Percentiles rank a stretch among this genome's conserved stretches.
Evolutionary conservation across 2,113 vertebrate species (phyloP).

Genomic region (Archocentrus centrarchus): DNA sequence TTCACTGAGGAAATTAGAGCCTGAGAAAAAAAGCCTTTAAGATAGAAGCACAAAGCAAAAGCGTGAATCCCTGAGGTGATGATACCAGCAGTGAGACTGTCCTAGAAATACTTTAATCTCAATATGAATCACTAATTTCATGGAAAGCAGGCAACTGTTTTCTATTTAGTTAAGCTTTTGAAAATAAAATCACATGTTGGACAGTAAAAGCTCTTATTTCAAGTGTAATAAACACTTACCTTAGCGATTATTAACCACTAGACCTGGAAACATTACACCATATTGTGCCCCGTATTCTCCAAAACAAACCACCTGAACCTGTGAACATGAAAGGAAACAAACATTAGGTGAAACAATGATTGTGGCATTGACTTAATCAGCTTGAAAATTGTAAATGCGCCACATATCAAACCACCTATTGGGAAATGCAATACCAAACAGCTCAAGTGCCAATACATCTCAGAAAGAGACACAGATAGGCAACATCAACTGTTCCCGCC

Average conservation of each 20-base stretch:
- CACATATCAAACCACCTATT: slow-evolving; percentile 30
- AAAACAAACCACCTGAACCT: neutral
- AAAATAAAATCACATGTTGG: neutral
- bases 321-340: neutral
- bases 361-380: neutral
- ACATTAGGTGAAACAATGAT: neutral
- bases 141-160: slow-evolving; percentile 38
- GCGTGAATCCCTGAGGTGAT: slow-evolving; percentile 44
- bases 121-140: slow-evolving; percentile 47
- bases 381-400: neutral
- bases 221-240: neutral
- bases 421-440: slow-evolving; percentile 25
- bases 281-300: neutral
- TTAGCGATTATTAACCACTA: neutral
- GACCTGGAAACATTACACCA: neutral
- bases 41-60: slow-evolving; percentile 41
- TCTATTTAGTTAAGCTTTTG: slow-evolving; percentile 17
- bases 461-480: slow-evolving; percentile 33
- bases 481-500: slow-evolving; percentile 17
- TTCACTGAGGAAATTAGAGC: slow-evolving; percentile 40
- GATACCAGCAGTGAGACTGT: slow-evolving; percentile 35
- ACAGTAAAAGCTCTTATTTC: neutral
- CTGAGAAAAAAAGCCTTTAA: slow-evolving; percentile 23
- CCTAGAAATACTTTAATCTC: slow-evolving; percentile 59
- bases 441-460: slow-evolving; percentile 2